Conservation (phyloP, 2,888 invertebrate species). For the Melanchra persicariae region DNA sequence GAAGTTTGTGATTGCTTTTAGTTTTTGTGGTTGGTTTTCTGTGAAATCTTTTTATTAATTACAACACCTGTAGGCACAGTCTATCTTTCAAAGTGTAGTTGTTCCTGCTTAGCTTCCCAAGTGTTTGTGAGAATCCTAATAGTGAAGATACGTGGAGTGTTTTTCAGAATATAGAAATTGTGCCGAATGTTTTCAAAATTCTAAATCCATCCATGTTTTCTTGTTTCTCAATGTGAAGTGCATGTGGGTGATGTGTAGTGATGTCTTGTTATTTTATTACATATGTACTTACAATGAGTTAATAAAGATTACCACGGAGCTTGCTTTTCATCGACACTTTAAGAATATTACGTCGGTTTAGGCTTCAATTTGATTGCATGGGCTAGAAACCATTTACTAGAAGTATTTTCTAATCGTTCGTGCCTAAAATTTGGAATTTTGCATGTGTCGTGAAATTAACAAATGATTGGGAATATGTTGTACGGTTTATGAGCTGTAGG, state of each 20-base stretch:
- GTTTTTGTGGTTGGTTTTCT: constrained; percentile 58
- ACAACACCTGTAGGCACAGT: constrained; percentile 22
- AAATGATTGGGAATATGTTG: constrained; percentile 32
- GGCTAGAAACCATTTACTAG: constrained; percentile 54
- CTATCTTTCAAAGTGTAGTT: constrained; percentile 52
- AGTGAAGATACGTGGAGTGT: constrained; percentile 60
- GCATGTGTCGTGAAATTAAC: constrained; percentile 49
- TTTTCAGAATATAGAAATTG: constrained; percentile 24
- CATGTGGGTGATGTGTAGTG: constrained; percentile 68
- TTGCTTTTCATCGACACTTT: constrained; percentile 60
- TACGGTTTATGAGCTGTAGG: background rate
- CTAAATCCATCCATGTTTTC: constrained; percentile 41
- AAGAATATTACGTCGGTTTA: constrained; percentile 32
- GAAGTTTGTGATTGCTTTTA: constrained; percentile 50
- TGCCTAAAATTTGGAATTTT: constrained; percentile 55
- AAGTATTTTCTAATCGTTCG: constrained; percentile 51
- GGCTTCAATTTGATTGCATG: constrained; percentile 56
- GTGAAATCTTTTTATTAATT: constrained; percentile 47
- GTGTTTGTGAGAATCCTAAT: constrained; percentile 57
- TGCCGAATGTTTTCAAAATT: constrained; percentile 30
- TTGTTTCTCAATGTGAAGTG: constrained; percentile 61
- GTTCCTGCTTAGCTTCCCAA: constrained; percentile 44
- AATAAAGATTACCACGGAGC: constrained; percentile 59
- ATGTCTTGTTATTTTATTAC: constrained; percentile 50
- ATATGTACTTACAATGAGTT: constrained; percentile 50